phyloP scores from a whole-genome alignment of 2,888 invertebrate genomes.

The Eugnorisma glareosa region DNA sequence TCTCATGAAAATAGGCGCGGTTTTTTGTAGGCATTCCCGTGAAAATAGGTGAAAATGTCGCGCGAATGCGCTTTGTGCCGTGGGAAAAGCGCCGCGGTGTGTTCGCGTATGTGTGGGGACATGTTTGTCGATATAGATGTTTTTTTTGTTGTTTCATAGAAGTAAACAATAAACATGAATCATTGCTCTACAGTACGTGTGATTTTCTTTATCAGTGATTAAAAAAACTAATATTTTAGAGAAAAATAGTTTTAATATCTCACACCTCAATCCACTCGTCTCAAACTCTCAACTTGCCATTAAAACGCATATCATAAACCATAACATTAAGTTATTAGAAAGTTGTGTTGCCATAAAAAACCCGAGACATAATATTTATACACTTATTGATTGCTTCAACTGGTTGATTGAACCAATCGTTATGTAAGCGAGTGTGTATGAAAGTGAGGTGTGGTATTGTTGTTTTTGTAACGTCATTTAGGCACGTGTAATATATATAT shows the following conservation, averaged over 20 bases:
- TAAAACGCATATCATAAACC: constrained; percentile 23
- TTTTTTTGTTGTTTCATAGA: background rate
- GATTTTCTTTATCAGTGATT: background rate
- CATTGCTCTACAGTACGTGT: background rate
- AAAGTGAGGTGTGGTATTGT: constrained; percentile 47
- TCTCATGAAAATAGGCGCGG: constrained; percentile 79
- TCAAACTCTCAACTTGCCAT: constrained; percentile 2
- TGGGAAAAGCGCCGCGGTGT: constrained; percentile 78
- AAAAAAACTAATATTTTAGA: background rate
- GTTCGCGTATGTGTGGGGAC: constrained; percentile 74
- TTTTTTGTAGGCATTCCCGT: constrained; percentile 81
- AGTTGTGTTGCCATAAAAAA: constrained; percentile 58
- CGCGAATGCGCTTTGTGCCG: constrained; percentile 77
- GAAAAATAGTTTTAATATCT: constrained; percentile 9
- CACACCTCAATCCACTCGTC: background rate
- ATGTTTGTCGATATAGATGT: constrained; percentile 61
- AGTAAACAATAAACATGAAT: background rate
- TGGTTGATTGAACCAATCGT: constrained; percentile 52
- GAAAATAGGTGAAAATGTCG: constrained; percentile 88
- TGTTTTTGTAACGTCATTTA: constrained; percentile 34
- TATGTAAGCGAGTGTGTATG: constrained; percentile 50
- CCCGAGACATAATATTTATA: constrained; percentile 57
- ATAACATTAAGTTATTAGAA: constrained; percentile 60
- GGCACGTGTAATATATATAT: no score
- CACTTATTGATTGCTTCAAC: constrained; percentile 49